phyloP scores from a whole-genome alignment of 2,113 vertebrate species.

The Dicrurus megarhynchus region DNA sequence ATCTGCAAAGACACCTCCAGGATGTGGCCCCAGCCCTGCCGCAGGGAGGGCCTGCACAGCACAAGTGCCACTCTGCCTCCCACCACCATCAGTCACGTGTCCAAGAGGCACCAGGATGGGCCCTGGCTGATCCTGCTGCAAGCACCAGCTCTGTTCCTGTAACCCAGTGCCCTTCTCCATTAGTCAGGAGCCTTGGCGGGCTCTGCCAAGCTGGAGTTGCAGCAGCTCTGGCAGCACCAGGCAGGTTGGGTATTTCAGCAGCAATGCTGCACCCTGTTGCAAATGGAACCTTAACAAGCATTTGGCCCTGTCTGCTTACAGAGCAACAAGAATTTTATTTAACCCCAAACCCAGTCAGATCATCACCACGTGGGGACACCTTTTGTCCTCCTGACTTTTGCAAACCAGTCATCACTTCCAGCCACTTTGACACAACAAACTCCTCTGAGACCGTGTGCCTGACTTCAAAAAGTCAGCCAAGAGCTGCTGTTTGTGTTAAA shows the following conservation, averaged over 20 bases:
- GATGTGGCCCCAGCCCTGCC: neutral
- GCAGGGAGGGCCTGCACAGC: neutral
- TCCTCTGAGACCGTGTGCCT: neutral
- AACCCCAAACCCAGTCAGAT: neutral
- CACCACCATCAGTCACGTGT: accelerated
- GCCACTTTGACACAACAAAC: neutral
- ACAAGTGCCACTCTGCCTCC: neutral
- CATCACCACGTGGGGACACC: too few relatives aligned
- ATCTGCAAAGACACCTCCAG: neutral
- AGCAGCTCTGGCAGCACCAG: neutral
- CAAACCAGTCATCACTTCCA: neutral
- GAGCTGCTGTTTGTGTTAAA: neutral
- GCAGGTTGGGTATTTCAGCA: neutral
- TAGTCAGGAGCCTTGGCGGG: accelerated
- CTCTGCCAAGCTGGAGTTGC: neutral
- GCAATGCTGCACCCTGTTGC: neutral
- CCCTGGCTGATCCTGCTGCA: neutral
- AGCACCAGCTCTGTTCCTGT: neutral
- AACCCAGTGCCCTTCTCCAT: neutral
- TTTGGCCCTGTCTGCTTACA: neutral
- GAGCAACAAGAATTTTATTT: neutral
- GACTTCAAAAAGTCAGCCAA: neutral
- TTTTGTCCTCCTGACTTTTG: neutral
- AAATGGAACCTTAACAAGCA: neutral
- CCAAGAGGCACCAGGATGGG: neutral